Conservation (phyloP, 2,113 vertebrate species). For the Oncorhynchus tshawytscha region DNA sequence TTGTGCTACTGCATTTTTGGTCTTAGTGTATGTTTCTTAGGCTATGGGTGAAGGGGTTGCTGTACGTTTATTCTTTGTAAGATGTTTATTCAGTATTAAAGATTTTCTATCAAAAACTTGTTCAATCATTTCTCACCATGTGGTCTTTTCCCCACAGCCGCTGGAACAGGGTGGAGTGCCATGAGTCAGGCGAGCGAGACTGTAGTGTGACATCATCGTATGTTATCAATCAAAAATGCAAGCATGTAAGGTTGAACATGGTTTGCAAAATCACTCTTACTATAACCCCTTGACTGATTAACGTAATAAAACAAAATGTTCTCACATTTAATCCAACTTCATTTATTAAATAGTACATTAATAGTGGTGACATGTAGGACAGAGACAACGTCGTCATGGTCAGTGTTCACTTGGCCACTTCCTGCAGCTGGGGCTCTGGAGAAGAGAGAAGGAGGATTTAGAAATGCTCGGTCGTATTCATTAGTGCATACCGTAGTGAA, state of each 20-base stretch:
- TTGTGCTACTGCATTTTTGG: conserved; percentile 65
- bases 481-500: too few relatives aligned
- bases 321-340: conserved; percentile 1
- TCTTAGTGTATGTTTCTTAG: conserved; percentile 57
- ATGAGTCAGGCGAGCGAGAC: too few relatives aligned
- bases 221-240: neutral
- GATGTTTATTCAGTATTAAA: conserved; percentile 37
- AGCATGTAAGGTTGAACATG: neutral
- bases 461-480: neutral
- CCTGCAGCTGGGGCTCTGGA: conserved; percentile 70
- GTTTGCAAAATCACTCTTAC: too few relatives aligned
- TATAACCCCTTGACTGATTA: neutral
- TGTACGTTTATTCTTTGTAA: conserved; percentile 64
- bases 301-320: neutral
- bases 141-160: too few relatives aligned
- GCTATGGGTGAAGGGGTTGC: conserved; percentile 60
- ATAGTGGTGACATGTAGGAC: conserved; percentile 41
- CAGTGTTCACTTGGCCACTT: conserved; percentile 62
- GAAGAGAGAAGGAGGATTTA: neutral
- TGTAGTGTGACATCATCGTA: too few relatives aligned
- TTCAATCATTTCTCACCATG: neutral
- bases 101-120: conserved; percentile 31
- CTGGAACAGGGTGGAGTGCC: too few relatives aligned
- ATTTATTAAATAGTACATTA: conserved; percentile 71
- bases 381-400: conserved; percentile 28